Conservation (phyloP, 2,113 vertebrate species). For the Sylvietta virens region DNA sequence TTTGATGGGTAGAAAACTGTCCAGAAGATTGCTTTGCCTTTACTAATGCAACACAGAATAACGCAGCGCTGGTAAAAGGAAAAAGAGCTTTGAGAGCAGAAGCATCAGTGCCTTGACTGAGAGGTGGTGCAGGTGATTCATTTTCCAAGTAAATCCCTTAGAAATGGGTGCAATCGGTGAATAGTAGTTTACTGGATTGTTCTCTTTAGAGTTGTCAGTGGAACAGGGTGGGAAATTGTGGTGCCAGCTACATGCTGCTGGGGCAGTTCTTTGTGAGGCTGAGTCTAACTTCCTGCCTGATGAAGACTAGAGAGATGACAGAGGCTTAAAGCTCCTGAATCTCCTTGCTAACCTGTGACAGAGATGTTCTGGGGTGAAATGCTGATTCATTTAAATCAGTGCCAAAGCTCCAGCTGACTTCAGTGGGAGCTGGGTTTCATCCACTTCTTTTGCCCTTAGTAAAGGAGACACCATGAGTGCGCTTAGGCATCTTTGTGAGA, state of each 20-base stretch:
- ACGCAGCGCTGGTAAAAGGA: neutral
- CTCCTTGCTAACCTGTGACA: neutral
- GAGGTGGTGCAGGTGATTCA: neutral
- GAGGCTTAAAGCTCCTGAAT: neutral
- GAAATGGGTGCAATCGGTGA: neutral
- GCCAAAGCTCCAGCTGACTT: neutral
- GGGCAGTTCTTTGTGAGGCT: neutral
- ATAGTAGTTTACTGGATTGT: conserved; percentile 17
- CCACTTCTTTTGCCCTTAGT: neutral
- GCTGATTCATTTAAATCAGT: neutral
- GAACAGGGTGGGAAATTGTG: neutral
- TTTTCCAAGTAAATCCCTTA: conserved; percentile 30
- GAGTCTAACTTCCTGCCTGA: neutral
- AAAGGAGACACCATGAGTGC: neutral
- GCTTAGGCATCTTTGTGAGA: neutral
- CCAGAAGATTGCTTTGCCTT: neutral
- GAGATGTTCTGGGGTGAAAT: neutral
- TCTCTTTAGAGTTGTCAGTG: neutral
- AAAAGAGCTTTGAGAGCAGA: neutral
- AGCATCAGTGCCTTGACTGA: neutral
- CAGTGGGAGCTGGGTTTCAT: neutral
- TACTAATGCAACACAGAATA: neutral
- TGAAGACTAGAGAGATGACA: neutral
- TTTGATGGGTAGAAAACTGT: neutral
- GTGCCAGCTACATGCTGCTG: neutral